A percentile compares a stretch with the other conserved stretches of the same genome.
These are phyloP conservation scores for Carlito syrichta DNA, from an alignment of 2,113 vertebrate genomes.

Conservation along the genomic window DNA sequence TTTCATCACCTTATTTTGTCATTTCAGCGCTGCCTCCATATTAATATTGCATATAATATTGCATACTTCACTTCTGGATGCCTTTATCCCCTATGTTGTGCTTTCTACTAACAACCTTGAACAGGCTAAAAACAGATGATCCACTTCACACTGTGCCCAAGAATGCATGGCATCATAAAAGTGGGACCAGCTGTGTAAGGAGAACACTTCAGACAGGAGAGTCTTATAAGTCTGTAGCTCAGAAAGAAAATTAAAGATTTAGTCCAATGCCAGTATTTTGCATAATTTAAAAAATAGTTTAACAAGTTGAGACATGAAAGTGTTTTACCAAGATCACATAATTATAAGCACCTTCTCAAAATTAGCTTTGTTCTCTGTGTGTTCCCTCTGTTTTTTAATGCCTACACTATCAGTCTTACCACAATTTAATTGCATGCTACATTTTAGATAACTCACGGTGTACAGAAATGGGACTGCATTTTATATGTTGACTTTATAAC, in stretches of 20 bases:
- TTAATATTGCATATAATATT: not conserved
- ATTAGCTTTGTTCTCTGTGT: not conserved
- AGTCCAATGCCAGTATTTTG: not conserved
- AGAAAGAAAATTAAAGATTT: slow-evolving; percentile 23
- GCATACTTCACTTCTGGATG: not conserved
- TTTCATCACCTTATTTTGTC: not conserved
- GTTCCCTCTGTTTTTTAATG: not conserved
- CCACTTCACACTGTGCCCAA: not conserved
- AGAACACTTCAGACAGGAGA: not conserved
- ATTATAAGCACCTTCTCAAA: slow-evolving; percentile 19
- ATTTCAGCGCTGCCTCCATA: not conserved
- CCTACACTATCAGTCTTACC: not conserved
- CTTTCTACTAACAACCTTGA: not conserved
- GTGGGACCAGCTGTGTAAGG: not conserved
- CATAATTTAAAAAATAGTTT: not conserved
- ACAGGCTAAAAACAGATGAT: not conserved
- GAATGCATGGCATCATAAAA: not conserved
- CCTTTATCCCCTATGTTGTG: not conserved
- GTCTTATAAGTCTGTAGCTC: not conserved
- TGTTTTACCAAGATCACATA: not conserved
- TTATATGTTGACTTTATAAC: not conserved
- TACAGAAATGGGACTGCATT: not conserved
- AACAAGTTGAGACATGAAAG: not conserved
- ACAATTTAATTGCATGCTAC: not conserved
- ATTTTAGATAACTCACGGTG: not conserved